Percentiles rank a stretch among this genome's conserved stretches.
Evolutionary conservation across 2,113 vertebrate species (phyloP).

Genomic region (Periophthalmodon schlosseri): DNA sequence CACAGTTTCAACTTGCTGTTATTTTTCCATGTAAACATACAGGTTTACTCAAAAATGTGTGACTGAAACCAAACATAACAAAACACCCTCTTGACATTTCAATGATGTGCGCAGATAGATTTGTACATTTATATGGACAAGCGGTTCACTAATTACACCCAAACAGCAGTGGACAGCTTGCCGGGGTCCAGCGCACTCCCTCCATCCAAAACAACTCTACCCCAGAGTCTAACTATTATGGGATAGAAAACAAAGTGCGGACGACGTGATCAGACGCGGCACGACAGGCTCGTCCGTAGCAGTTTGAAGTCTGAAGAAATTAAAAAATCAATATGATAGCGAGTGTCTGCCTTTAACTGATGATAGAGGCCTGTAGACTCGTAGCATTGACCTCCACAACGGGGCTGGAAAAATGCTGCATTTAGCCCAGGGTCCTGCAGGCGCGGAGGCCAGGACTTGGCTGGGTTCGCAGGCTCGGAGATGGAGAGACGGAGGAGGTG

Average conservation of each 20-base stretch:
- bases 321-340: conserved; percentile 41
- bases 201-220: neutral
- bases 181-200: neutral
- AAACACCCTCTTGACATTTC: too few relatives aligned
- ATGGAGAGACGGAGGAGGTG: neutral
- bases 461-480: conserved; percentile 12
- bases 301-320: conserved; percentile 30
- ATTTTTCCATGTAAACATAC: too few relatives aligned
- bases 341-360: conserved; percentile 18
- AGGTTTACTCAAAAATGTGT: too few relatives aligned
- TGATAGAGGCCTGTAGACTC: conserved; percentile 18
- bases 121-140: neutral
- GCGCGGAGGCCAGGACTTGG: conserved; percentile 11
- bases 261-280: neutral
- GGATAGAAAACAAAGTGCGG: neutral
- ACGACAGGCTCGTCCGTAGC: conserved; percentile 10
- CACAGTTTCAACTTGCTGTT: too few relatives aligned
- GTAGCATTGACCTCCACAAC: conserved; percentile 5
- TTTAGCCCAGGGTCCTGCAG: conserved; percentile 24
- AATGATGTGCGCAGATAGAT: neutral
- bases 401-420: conserved; percentile 11
- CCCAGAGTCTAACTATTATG: neutral
- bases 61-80: too few relatives aligned
- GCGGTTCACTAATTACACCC: neutral
- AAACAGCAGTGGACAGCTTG: neutral